Evolutionary conservation across 2,113 vertebrate genomes (phyloP), one percentile per base, ranked within the genome.

Genomic region (Stomatorhinus ivindoensis): DNA sequence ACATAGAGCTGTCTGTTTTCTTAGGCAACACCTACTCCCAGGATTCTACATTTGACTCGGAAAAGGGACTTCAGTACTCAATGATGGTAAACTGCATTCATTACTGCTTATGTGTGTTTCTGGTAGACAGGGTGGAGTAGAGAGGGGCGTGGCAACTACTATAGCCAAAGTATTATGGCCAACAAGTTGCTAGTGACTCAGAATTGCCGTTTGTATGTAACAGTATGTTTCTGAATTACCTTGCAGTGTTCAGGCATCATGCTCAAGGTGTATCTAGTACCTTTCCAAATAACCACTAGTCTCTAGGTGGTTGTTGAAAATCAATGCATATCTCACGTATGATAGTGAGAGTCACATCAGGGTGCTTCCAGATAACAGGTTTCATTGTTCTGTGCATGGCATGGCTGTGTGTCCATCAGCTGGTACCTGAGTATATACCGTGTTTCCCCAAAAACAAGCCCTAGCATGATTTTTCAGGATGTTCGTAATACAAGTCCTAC

Each of bases 21-120:
- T 91, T 91, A 95, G 95, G 94, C 17, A 88, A 88, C 88, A 80
- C 92, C 89, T 76, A 51, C 44, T 6, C 51, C 85, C 50, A 58
- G 39, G 53, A 61, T 10, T 50, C 35, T 42, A 19, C 51, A 86
- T 89, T 89, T 9, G 92, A 90, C 35, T 83, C 86, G 9, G 1
- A 39, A 48, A 91, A 93, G 44, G 91, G 91, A 91, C 7, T 3
- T 86, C 80, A 89, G 80, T 31, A 50, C 21, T 88, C 89, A 80
- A 86, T 3, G 13, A 92, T 91, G 92, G 94, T 94, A 89, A 88
- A 87, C n/a, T 24, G 82, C 21, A 39, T 11, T 47, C 17, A 51
- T 51, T 47, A 21, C 6, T 73, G 21, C 6, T 73, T 88, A 47
- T 50, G 85, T n/a, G 19, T 47, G 44, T n/a, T 44, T 46, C 19